These are phyloP conservation scores for Raja brachyura DNA, from an alignment of 2,113 vertebrate genomes.

Conservation along the genomic window DNA sequence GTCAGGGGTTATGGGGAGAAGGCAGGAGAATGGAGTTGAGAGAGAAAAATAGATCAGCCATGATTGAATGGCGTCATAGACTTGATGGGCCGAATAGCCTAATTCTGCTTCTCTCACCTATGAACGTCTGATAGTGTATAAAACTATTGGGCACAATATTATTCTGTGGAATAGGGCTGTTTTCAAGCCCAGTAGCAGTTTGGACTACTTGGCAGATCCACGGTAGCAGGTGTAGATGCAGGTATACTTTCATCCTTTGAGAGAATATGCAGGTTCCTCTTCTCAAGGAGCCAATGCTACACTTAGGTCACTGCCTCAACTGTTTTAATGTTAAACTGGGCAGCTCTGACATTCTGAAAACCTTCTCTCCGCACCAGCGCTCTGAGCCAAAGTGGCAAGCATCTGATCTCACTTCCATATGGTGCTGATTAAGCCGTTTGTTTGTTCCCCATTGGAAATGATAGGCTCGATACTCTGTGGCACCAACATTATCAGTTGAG, in stretches of 20 bases:
- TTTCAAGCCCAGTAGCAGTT: not conserved
- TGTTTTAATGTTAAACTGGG: too few species aligned
- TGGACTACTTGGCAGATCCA: not conserved
- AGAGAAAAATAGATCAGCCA: too few species aligned
- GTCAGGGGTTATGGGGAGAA: too few species aligned
- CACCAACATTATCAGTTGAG: not conserved
- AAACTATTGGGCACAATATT: not conserved
- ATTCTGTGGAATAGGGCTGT: not conserved
- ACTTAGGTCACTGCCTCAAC: not conserved
- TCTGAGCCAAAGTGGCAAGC: not conserved
- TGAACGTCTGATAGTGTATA: not conserved
- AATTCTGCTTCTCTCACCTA: too few species aligned
- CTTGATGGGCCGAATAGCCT: too few species aligned
- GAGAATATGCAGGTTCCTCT: not conserved
- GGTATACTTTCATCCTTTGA: not conserved
- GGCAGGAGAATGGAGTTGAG: too few species aligned
- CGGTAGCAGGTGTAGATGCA: not conserved
- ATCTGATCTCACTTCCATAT: not conserved
- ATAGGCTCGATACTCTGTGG: not conserved
- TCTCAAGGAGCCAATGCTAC: not conserved
- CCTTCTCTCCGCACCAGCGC: not conserved
- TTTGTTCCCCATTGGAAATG: not conserved
- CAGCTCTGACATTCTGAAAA: too few species aligned
- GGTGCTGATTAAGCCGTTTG: not conserved
- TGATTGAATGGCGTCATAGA: too few species aligned